These are phyloP conservation scores for Platycnemis pennipes DNA, from an alignment of 2,888 invertebrate species.

Conservation along the genomic window DNA sequence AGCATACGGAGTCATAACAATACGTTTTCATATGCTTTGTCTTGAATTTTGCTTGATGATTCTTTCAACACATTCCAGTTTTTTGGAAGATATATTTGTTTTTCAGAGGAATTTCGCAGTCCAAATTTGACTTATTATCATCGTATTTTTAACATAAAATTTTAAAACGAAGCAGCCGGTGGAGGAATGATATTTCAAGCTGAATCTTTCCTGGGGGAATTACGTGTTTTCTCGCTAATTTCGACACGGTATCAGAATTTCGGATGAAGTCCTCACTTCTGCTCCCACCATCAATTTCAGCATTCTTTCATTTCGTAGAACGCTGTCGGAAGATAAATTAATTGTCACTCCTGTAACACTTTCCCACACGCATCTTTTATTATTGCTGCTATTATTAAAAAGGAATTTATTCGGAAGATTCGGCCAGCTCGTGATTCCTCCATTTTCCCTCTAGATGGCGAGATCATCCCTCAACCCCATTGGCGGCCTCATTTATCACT, in stretches of 20 bases:
- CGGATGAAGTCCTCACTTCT: background rate
- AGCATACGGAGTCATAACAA: too few species aligned
- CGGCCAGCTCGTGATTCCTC: background rate
- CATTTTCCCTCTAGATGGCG: background rate
- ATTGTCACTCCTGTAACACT: background rate
- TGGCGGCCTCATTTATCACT: conserved; percentile 30
- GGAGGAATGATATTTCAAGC: background rate
- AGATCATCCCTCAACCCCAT: conserved; percentile 40
- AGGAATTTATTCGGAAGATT: background rate
- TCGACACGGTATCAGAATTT: background rate
- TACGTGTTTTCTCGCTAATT: background rate
- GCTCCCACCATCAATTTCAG: background rate
- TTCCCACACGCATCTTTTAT: background rate
- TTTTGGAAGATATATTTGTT: too few species aligned
- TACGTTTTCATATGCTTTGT: too few species aligned
- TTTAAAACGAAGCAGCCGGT: too few species aligned
- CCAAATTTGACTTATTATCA: too few species aligned
- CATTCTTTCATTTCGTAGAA: background rate
- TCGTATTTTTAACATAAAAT: too few species aligned
- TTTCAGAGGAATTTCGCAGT: too few species aligned
- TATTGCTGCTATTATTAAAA: background rate
- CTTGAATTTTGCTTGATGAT: too few species aligned
- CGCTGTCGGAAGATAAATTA: background rate
- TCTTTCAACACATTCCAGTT: too few species aligned
- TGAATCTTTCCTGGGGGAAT: background rate